These are phyloP conservation scores for Hippotragus niger DNA, from an alignment of 2,113 vertebrate genomes.

Conservation along the genomic window DNA sequence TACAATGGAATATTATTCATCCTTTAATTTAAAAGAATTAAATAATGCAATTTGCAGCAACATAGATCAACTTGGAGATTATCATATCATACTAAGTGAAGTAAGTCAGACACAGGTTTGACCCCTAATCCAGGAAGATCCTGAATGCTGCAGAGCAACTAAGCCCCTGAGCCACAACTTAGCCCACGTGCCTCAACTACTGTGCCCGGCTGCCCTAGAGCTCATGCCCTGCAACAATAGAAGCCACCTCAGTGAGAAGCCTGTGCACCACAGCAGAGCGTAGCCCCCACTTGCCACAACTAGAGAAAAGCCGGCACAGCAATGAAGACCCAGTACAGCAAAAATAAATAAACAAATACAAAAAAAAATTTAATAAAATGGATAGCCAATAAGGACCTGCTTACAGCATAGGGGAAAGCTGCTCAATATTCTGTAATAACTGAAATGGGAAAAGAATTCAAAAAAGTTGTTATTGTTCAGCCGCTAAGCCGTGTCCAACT, in stretches of 20 bases:
- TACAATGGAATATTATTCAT: neutral
- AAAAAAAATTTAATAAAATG: neutral
- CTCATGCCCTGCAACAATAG: neutral
- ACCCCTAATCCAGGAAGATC: neutral
- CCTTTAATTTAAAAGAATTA: neutral
- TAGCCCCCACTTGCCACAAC: neutral
- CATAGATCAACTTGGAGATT: neutral
- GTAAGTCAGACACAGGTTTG: neutral
- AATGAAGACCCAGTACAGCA: neutral
- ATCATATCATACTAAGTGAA: neutral
- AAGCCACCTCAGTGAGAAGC: rapidly evolving
- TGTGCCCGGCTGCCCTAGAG: neutral
- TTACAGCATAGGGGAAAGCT: neutral
- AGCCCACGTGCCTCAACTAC: neutral
- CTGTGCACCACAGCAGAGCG: neutral
- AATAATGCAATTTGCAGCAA: neutral
- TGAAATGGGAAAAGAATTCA: neutral
- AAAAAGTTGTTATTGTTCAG: neutral
- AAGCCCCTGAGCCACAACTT: neutral
- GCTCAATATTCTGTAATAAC: neutral
- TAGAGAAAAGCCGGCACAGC: neutral
- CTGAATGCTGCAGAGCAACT: neutral
- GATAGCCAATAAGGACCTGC: neutral
- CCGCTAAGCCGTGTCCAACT: rapidly evolving
- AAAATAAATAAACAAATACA: neutral